A percentile compares a stretch with the other conserved stretches of the same genome.
Evolutionary conservation across 2,888 invertebrate species (phyloP).

Genomic region (Halocaridina rubra): DNA sequence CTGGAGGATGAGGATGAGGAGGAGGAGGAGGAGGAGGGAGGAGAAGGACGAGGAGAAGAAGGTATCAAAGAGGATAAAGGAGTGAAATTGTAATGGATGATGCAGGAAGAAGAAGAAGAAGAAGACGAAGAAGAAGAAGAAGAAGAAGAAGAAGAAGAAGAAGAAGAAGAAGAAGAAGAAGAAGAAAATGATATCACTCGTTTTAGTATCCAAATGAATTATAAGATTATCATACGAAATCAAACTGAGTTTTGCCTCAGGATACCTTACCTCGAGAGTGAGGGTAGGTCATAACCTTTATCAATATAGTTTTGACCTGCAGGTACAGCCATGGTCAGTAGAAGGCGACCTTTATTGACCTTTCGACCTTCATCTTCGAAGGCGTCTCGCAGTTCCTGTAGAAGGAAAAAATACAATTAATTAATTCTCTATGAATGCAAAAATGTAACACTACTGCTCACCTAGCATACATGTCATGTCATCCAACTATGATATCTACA

Average conservation of each 20-base stretch:
- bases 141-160: background rate
- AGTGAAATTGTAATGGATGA: background rate
- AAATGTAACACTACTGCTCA: too few species aligned
- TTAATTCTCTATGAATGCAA: background rate
- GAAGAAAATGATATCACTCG: too few species aligned
- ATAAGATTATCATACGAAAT: too few species aligned
- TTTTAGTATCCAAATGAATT: too few species aligned
- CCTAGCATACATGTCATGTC: too few species aligned
- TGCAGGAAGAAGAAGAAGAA: background rate
- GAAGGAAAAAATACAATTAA: background rate
- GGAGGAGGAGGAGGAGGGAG: background rate
- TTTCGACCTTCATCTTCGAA: constrained; percentile 87
- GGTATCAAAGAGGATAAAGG: background rate
- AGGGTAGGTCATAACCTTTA: constrained; percentile 91
- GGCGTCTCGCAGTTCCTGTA: constrained; percentile 84
- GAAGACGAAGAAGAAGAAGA: background rate
- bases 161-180: background rate
- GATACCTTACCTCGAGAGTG: constrained; percentile 80
- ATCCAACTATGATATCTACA: too few species aligned
- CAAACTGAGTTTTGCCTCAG: too few species aligned
- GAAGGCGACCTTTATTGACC: constrained; percentile 81
- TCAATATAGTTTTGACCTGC: constrained; percentile 93
- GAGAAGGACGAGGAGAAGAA: background rate
- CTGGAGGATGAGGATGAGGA: too few species aligned
- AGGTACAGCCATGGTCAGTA: constrained; percentile 93